These are phyloP conservation scores for Bombus superbus DNA, from an alignment of 1,140 invertebrate species.

Conservation along the genomic window DNA sequence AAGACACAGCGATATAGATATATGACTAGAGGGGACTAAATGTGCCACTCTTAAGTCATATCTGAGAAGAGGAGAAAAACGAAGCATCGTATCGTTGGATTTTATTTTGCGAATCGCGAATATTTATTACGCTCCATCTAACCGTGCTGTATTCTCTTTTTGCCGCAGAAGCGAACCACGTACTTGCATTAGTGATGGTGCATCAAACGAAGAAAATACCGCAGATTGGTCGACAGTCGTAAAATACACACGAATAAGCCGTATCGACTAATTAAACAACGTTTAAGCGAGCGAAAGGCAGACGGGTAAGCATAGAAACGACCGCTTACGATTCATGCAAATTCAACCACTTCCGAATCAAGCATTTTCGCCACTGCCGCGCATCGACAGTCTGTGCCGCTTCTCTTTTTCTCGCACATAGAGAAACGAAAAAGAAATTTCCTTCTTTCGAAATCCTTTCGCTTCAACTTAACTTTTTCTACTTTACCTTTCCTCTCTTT, in stretches of 20 bases:
- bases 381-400: not conserved
- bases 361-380: conserved; percentile 45
- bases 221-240: conserved; percentile 8
- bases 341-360: conserved; percentile 68
- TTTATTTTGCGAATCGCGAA: not conserved
- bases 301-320: conserved; percentile 63
- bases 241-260: conserved; percentile 53
- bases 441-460: not conserved
- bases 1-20: too few relatives aligned
- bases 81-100: not conserved
- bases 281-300: conserved; percentile 63
- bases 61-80: not conserved
- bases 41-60: not conserved
- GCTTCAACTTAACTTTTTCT: not conserved
- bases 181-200: not conserved
- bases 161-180: not conserved
- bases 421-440: not conserved
- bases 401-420: too few relatives aligned
- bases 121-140: conserved; percentile 26
- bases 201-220: conserved; percentile 21
- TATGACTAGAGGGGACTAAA: not conserved
- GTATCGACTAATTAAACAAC: conserved; percentile 70
- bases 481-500: not conserved
- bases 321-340: conserved; percentile 68
- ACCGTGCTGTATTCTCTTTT: not conserved